These are phyloP conservation scores for Tachina grossa DNA, from an alignment of 2,888 invertebrate genomes.

Conservation along the genomic window DNA sequence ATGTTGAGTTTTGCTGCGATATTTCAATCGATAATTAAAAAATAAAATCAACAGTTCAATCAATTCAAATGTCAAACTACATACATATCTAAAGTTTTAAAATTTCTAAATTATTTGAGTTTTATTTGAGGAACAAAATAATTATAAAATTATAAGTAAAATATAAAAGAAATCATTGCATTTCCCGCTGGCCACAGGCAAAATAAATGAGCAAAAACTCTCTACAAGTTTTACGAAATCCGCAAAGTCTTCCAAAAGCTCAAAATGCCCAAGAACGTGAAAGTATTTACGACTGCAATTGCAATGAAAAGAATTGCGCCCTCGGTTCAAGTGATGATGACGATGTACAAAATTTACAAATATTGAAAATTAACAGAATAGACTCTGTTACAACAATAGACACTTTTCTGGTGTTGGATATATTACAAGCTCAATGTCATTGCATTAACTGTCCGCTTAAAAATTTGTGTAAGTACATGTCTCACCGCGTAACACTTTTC, in stretches of 20 bases:
- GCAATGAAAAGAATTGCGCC: constrained; percentile 46
- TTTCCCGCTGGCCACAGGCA: neutral
- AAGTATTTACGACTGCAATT: constrained; percentile 28
- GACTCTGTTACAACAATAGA: constrained; percentile 44
- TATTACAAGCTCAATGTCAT: constrained; percentile 75
- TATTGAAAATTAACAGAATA: constrained; percentile 21
- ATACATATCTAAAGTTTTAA: no score
- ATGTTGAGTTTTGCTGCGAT: no score
- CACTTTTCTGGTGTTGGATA: constrained; percentile 52
- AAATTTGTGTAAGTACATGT: constrained; percentile 78
- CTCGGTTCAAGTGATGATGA: constrained; percentile 33
- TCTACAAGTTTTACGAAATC: constrained; percentile 29
- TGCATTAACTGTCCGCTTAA: constrained; percentile 80
- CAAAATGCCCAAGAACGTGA: neutral
- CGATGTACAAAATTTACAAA: constrained; percentile 42
- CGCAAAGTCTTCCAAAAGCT: neutral
- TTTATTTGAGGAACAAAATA: neutral
- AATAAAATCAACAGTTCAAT: no score
- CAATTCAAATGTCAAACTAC: no score
- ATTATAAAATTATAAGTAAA: constrained; percentile 25
- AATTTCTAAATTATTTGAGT: no score
- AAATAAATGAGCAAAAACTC: constrained; percentile 47
- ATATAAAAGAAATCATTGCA: neutral
- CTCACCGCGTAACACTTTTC: constrained; percentile 10
- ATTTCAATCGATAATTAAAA: no score